A percentile compares a stretch with the other conserved stretches of the same genome.
Evolutionary conservation across 2,888 invertebrate species (phyloP).

Genomic region (Ischnus inquisitorius): DNA sequence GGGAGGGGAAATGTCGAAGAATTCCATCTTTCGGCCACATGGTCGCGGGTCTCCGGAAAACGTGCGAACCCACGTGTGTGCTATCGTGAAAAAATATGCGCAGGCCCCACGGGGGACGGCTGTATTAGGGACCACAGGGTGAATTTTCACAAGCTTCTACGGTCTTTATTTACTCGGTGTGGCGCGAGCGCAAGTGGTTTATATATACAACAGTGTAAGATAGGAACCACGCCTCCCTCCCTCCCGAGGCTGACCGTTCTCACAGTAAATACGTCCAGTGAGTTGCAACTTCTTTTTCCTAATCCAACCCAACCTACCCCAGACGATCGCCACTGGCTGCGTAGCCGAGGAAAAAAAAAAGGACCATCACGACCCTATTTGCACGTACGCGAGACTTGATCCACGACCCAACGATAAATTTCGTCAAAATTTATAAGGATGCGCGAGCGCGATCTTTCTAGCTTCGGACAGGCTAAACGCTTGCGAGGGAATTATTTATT

Average conservation of each 20-base stretch:
- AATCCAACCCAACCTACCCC: conserved; percentile 57
- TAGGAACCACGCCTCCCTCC: conserved; percentile 49
- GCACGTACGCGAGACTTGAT: conserved; percentile 74
- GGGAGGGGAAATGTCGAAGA: conserved; percentile 53
- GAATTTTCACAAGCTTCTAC: conserved; percentile 39
- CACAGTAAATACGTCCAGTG: conserved; percentile 85
- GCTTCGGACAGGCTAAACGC: conserved; percentile 44
- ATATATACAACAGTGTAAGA: conserved; percentile 51
- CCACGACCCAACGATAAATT: conserved; percentile 80
- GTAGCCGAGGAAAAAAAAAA: conserved; percentile 40
- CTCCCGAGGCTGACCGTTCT: conserved; percentile 82
- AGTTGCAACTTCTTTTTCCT: conserved; percentile 84
- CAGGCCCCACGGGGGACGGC: conserved; percentile 17
- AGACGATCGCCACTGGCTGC: conserved; percentile 32
- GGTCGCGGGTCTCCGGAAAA: conserved; percentile 63
- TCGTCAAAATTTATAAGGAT: conserved; percentile 75
- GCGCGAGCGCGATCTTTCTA: conserved; percentile 51
- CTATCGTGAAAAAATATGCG: conserved; percentile 68
- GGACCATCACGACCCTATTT: conserved; percentile 59
- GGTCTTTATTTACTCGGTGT: conserved; percentile 75
- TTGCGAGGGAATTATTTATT: conserved; percentile 64
- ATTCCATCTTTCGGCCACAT: conserved; percentile 68
- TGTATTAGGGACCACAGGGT: conserved; percentile 49
- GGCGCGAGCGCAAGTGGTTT: conserved; percentile 64
- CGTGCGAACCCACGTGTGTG: conserved; percentile 77